phyloP scores from a whole-genome alignment of 2,888 invertebrate genomes.

The Hirudinaria manillensis region DNA sequence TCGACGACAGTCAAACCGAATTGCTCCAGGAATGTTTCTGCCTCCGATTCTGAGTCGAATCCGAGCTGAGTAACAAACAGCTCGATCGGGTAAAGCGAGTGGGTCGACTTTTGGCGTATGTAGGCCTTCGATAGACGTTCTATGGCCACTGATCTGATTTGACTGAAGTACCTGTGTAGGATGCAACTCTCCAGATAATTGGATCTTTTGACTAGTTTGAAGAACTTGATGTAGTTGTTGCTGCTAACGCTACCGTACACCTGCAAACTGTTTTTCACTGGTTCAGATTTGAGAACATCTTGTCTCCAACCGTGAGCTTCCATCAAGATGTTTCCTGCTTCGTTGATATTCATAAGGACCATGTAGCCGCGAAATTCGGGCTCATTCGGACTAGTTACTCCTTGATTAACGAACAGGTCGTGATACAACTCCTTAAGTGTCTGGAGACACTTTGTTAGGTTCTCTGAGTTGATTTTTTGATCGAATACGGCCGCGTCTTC shows the following conservation, averaged over 20 bases:
- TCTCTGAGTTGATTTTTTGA: conserved; percentile 77
- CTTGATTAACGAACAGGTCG: conserved; percentile 66
- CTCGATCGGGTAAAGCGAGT: conserved; percentile 64
- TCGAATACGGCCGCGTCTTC: conserved; percentile 84
- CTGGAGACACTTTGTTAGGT: conserved; percentile 91
- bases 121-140: conserved; percentile 69
- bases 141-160: conserved; percentile 73
- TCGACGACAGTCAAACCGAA: conserved; percentile 53
- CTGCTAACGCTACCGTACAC: conserved; percentile 77
- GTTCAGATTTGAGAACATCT: conserved; percentile 69
- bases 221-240: conserved; percentile 86
- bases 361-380: conserved; percentile 90
- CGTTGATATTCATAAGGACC: conserved; percentile 76
- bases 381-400: conserved; percentile 68
- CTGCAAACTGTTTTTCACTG: conserved; percentile 73
- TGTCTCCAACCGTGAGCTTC: conserved; percentile 68
- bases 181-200: conserved; percentile 80
- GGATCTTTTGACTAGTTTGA: conserved; percentile 68
- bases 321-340: conserved; percentile 68
- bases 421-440: conserved; percentile 92
- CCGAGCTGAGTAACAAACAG: conserved; percentile 69
- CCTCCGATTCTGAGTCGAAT: conserved; percentile 66
- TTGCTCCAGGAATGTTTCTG: conserved; percentile 58
- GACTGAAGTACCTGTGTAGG: conserved; percentile 66
- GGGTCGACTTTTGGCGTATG: conserved; percentile 28